These are phyloP conservation scores for Okapia johnstoni DNA, from an alignment of 2,113 vertebrate genomes.

Conservation along the genomic window DNA sequence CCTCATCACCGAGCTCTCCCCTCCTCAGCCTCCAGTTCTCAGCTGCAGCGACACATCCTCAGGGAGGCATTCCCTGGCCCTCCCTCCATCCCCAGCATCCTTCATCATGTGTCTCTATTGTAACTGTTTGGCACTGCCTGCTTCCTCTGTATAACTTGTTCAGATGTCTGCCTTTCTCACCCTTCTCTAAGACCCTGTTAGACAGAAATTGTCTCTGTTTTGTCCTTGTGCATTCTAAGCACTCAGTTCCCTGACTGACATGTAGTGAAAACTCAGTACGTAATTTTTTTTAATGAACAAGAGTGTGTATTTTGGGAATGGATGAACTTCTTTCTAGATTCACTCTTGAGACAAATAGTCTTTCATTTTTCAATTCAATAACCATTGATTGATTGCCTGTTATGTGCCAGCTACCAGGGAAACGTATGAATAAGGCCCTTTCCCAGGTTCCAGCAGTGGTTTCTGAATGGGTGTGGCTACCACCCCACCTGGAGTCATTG, in stretches of 20 bases:
- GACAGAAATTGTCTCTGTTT: background rate
- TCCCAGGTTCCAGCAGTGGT: background rate
- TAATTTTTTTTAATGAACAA: background rate
- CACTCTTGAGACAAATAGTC: background rate
- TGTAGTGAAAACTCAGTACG: background rate
- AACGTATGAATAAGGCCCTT: background rate
- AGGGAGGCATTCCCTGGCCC: background rate
- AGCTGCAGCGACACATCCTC: background rate
- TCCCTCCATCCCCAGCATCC: background rate
- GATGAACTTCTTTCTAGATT: constrained; percentile 30
- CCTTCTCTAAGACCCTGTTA: background rate
- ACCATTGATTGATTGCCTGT: background rate
- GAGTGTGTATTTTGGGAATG: background rate
- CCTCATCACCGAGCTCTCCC: background rate
- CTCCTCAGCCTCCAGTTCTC: background rate
- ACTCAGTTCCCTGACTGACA: background rate
- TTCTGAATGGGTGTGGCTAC: background rate
- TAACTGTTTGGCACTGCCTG: background rate
- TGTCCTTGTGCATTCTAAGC: background rate
- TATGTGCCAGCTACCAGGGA: background rate
- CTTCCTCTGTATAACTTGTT: background rate
- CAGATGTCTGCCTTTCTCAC: background rate
- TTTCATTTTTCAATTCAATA: background rate
- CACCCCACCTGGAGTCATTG: background rate
- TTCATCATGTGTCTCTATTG: background rate